Percentiles rank a stretch among this genome's conserved stretches.
These are phyloP conservation scores for Mallotus villosus DNA, from an alignment of 2,797 vertebrate genomes.

Conservation along the genomic window DNA sequence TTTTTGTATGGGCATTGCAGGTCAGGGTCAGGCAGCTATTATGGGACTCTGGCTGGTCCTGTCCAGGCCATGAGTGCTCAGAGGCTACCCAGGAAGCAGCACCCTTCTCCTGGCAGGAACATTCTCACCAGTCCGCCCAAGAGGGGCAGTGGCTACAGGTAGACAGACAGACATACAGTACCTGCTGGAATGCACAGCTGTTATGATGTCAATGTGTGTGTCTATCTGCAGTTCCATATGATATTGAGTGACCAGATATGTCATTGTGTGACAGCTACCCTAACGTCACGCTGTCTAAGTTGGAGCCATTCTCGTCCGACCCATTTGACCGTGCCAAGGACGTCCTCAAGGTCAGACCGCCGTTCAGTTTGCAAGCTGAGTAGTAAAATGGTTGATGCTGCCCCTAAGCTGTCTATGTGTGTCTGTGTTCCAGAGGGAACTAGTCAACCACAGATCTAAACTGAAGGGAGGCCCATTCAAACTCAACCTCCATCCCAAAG, in stretches of 20 bases:
- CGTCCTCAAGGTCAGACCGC: conserved; percentile 73
- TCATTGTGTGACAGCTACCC: conserved; percentile 73
- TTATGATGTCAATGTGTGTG: background rate
- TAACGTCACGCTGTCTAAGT: conserved; percentile 80
- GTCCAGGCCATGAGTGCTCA: conserved; percentile 77
- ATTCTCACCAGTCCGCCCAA: conserved; percentile 84
- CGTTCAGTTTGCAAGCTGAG: conserved; percentile 11
- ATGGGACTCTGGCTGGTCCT: conserved; percentile 82
- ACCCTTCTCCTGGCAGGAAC: conserved; percentile 79
- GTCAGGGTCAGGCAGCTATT: conserved; percentile 83
- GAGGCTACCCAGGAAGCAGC: conserved; percentile 57
- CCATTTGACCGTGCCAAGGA: conserved; percentile 74
- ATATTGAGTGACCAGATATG: conserved; percentile 24
- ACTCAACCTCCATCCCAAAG: conserved; percentile 80
- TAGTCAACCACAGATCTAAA: conserved; percentile 67
- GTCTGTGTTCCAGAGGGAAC: conserved; percentile 66
- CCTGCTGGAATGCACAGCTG: background rate
- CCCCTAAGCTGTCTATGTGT: background rate
- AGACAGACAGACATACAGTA: background rate
- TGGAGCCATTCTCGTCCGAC: conserved; percentile 74
- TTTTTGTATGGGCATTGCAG: conserved; percentile 56
- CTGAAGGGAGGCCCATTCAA: conserved; percentile 82
- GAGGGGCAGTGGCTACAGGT: conserved; percentile 88
- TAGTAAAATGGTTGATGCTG: conserved; percentile 19
- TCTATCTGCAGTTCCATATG: conserved; percentile 9